Evolutionary conservation across 2,113 vertebrate species (phyloP), one percentile per base, ranked within the genome.

Genomic region (Elachura formosa): DNA sequence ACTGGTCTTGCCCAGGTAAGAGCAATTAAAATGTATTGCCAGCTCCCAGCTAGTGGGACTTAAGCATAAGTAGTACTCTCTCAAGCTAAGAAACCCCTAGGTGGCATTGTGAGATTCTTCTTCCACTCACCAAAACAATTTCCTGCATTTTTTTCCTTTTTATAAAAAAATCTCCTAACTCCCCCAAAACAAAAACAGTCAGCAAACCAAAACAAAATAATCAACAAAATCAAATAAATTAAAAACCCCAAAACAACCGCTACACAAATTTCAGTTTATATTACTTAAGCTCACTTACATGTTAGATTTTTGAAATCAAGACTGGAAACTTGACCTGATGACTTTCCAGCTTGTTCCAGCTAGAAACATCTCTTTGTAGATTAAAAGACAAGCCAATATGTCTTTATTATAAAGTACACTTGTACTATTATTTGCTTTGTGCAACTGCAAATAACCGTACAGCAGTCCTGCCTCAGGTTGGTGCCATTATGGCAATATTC

Each of bases 21-120:
- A 79, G 25, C 28, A 66, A 54, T 15, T 74, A 58, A 89, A 89
- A 88, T 23, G 25, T 21, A 31, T 6, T 56, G 29, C 34, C 36
- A 75, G 14, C 45, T 54, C 41, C 45, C n/a, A 62, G 49, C 16
- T 34, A 33, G 10, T 1, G 11, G 45, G 5, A 52, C 5, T 29
- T 51, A 7, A 38, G n/a, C 6, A 1, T 2, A 7, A 0, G 12
- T 10, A 62, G 7, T n/a, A 49, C 43, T 62, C 26, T 46, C 33
- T 25, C 38, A 55, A 68, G 61, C 36, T 31, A 9, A 5, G 34
- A 12, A 66, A 14, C 40, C 92, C 46, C 79, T 95, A 95, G 73
- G 71, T 83, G 93, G 89, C 91, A 88, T 72, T 68, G 36, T 10
- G 5, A 79, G 69, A 72, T 56, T 80, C 62, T 24, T 48, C 31